phyloP scores from a whole-genome alignment of 2,888 invertebrate species.

The Macrophya annulata region DNA sequence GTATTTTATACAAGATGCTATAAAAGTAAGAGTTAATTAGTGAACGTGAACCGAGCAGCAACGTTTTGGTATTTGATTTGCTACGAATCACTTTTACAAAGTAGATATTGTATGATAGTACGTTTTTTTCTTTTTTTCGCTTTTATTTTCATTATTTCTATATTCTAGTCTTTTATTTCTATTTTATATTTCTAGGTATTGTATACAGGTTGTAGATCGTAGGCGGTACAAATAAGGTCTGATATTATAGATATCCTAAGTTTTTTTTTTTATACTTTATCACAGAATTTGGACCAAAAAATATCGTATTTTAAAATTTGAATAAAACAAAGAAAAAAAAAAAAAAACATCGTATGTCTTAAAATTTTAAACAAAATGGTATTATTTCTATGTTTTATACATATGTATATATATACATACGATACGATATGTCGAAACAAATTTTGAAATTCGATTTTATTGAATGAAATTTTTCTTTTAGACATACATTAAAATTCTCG shows the following conservation, averaged over 20 bases:
- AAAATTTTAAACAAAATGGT: no score
- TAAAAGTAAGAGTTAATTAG: constrained; percentile 55
- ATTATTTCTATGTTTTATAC: no score
- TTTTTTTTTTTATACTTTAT: background rate
- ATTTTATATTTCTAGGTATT: background rate
- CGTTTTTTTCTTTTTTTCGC: background rate
- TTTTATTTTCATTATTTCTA: constrained; percentile 45
- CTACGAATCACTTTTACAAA: constrained; percentile 20
- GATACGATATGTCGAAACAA: no score
- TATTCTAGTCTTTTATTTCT: background rate
- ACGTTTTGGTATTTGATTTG: constrained; percentile 8
- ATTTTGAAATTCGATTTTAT: no score
- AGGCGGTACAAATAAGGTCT: background rate
- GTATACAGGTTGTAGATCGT: background rate
- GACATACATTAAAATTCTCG: no score
- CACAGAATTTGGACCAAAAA: no score
- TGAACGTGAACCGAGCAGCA: background rate
- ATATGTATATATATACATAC: no score
- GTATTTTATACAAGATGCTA: constrained; percentile 33
- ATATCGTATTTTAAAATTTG: no score
- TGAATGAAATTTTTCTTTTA: no score
- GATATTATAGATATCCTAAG: background rate
- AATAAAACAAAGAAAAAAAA: no score
- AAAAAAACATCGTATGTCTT: no score
- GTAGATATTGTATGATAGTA: background rate